These are phyloP conservation scores for Bathynomus jamesi DNA, from an alignment of 1,140 invertebrate genomes.

Conservation along the genomic window DNA sequence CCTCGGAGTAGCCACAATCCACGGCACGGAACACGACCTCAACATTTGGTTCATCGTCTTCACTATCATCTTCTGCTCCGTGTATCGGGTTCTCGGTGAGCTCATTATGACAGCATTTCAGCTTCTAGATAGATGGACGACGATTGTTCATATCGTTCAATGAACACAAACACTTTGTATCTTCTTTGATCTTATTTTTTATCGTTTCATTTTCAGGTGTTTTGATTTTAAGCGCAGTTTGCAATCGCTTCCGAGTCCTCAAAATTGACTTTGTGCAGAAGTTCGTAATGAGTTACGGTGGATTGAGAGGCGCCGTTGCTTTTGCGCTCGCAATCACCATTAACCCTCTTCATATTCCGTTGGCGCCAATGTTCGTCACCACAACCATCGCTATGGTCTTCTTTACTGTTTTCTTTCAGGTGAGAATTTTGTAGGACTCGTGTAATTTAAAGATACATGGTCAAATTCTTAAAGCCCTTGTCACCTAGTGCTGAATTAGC, in stretches of 20 bases:
- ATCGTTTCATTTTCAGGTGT: slow-evolving; percentile 78
- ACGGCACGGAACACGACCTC: slow-evolving; percentile 78
- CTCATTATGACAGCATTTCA: no score
- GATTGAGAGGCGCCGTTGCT: slow-evolving; percentile 93
- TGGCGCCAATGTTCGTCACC: slow-evolving; percentile 87
- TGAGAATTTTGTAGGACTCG: no score
- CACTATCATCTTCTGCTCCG: slow-evolving; percentile 87
- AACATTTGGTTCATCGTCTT: slow-evolving; percentile 90
- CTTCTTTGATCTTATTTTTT: no score
- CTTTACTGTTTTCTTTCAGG: slow-evolving; percentile 93
- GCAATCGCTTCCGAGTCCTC: slow-evolving; percentile 84
- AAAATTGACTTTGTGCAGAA: slow-evolving; percentile 91
- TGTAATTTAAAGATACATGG: no score
- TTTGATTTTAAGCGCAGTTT: slow-evolving; percentile 75
- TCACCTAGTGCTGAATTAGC: no score
- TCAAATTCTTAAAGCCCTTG: no score
- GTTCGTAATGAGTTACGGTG: slow-evolving; percentile 99
- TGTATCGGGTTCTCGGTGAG: slow-evolving; percentile 85
- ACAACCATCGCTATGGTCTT: slow-evolving; percentile 97
- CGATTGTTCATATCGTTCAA: no score
- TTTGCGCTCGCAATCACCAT: slow-evolving; percentile 93
- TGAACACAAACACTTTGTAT: no score
- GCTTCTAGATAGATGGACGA: not conserved
- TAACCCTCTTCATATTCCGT: slow-evolving; percentile 52
- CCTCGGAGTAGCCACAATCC: slow-evolving; percentile 91